Evolutionary conservation across 2,113 vertebrate species (phyloP).

Genomic region (Pelmatolapia mariae): DNA sequence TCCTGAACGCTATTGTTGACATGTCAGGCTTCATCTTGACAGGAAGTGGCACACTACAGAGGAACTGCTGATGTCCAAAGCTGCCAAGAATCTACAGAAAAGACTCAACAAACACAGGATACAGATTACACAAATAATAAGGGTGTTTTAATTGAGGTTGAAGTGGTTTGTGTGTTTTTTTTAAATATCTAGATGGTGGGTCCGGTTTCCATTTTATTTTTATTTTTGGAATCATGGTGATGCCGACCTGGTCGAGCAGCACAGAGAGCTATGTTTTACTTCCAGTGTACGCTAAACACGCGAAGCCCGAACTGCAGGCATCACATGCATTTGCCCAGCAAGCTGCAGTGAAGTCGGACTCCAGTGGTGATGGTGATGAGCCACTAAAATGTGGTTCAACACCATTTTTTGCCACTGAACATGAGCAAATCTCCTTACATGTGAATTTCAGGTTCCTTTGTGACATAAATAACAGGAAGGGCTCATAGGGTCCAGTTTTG

Average conservation of each 20-base stretch:
- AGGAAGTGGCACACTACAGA: slow-evolving; percentile 62
- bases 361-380: background rate
- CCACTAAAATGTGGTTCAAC: background rate
- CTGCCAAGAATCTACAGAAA: slow-evolving; percentile 35
- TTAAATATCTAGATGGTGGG: background rate
- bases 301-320: background rate
- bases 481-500: background rate
- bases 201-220: background rate
- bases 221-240: background rate
- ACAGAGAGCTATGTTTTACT: background rate
- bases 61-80: slow-evolving; percentile 37
- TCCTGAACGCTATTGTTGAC: slow-evolving; percentile 57
- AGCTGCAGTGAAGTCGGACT: background rate
- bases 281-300: background rate
- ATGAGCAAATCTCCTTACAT: background rate
- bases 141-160: background rate
- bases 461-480: background rate
- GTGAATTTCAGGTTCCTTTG: background rate
- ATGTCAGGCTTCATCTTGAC: slow-evolving; percentile 26
- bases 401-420: accelerated
- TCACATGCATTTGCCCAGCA: background rate
- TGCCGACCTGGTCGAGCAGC: background rate
- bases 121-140: slow-evolving; percentile 31
- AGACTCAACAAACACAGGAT: slow-evolving; percentile 42
- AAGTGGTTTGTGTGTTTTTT: slow-evolving; percentile 8